Evolutionary conservation across 2,797 vertebrate genomes (phyloP).

Genomic region (Bufotes viridis): DNA sequence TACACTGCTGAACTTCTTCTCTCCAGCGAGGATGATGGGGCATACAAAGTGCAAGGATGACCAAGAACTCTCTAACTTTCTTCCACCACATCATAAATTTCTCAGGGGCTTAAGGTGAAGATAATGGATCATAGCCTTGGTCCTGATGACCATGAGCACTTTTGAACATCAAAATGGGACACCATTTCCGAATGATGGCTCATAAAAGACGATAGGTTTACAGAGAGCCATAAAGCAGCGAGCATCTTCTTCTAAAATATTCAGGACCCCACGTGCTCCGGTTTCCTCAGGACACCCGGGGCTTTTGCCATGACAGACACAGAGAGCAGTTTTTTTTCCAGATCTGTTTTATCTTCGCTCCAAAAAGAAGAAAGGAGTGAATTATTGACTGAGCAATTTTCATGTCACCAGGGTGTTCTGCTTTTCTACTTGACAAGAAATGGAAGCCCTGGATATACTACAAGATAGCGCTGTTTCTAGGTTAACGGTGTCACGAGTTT

Average conservation of each 20-base stretch:
- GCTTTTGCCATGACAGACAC: background rate
- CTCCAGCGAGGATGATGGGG: too few relatives aligned
- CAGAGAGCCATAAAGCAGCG: background rate
- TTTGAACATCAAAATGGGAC: background rate
- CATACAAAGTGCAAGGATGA: too few relatives aligned
- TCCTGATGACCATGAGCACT: background rate
- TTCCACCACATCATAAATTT: background rate
- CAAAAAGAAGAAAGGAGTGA: background rate
- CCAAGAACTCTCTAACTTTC: too few relatives aligned
- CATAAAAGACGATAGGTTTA: background rate
- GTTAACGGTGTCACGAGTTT: background rate
- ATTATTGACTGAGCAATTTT: constrained; percentile 30
- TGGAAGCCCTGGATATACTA: constrained; percentile 17
- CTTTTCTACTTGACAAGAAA: constrained; percentile 12
- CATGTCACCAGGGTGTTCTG: constrained; percentile 25
- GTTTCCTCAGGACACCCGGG: background rate
- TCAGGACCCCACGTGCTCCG: background rate
- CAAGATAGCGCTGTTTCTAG: constrained; percentile 13
- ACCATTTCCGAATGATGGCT: background rate
- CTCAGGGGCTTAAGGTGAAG: background rate
- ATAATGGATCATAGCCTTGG: background rate
- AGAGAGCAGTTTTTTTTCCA: background rate
- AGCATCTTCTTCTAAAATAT: background rate
- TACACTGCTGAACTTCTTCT: too few relatives aligned
- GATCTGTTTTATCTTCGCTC: constrained; percentile 3